phyloP scores from a whole-genome alignment of 2,888 invertebrate species.

The Brenthis daphne region DNA sequence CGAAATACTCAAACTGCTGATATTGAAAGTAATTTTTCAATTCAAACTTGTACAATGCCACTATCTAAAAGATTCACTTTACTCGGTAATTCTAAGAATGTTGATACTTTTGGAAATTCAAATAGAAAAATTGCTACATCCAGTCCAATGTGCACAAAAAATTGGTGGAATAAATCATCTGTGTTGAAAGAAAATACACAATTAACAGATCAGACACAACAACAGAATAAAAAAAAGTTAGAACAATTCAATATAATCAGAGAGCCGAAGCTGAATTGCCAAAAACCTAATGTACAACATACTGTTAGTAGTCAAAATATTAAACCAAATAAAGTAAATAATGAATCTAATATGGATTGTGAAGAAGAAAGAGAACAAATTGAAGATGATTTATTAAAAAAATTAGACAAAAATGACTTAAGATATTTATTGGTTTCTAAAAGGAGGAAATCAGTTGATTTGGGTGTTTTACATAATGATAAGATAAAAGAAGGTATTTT shows the following conservation, averaged over 20 bases:
- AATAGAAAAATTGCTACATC: background rate
- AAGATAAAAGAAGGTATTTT: conserved; percentile 19
- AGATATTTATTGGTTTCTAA: conserved; percentile 52
- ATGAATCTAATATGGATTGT: background rate
- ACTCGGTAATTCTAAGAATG: background rate
- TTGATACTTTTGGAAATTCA: background rate
- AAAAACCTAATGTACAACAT: background rate
- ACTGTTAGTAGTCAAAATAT: background rate
- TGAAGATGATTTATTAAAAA: background rate
- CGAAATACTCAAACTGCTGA: conserved; percentile 32
- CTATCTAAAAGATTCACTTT: conserved; percentile 43
- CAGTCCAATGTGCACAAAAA: background rate
- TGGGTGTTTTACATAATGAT: background rate
- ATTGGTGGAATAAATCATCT: conserved; percentile 16
- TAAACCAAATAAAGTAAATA: background rate
- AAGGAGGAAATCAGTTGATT: conserved; percentile 41
- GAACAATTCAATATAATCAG: conserved; percentile 11
- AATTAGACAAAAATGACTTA: conserved; percentile 49
- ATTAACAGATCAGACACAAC: background rate
- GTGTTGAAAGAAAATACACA: background rate
- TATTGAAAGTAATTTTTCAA: conserved; percentile 17
- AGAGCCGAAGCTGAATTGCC: conserved; percentile 12
- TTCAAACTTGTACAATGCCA: conserved; percentile 40
- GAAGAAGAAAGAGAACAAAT: background rate
- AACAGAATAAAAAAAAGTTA: background rate